Evolutionary conservation across 2,113 vertebrate species (phyloP), one percentile per base, ranked within the genome.

Genomic region (Hoplias malabaricus): DNA sequence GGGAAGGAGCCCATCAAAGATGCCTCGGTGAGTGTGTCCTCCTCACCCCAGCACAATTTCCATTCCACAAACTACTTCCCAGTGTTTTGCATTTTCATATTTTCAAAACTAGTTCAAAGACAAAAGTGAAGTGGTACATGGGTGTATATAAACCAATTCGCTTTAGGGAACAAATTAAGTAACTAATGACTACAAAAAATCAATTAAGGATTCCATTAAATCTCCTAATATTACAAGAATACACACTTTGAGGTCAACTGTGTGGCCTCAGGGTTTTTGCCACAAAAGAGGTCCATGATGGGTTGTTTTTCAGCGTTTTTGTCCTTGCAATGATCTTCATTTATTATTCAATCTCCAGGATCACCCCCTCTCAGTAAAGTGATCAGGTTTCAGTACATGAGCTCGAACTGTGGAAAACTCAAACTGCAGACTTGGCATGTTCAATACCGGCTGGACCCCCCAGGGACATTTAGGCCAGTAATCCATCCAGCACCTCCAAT

Each of bases 1-100:
- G 90, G 95, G 0, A 96, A 96, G 68, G 95, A 95, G 75, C 87
- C 77, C 79, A 95, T 94, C 0, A 94, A 95, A 87, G 95, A 97
- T 75, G 97, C 96, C 0, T 98, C 97, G 0, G 96, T 98, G 85
- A 82, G 94, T 92, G 40, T 46, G 76, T 80, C 42, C 36, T 53
- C 36, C 19, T 50, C 5, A 19, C 14, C 31, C 34, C 9, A n/a
- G 16, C 19, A 8, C 59, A 10, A 9, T n/a, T n/a, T 34, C 59
- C 59, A 53, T 50, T 69, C 48, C 31, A 31, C 10, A 63, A 34
- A n/a, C 59, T 53, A 4, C 48, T 21, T 36, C 2, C 6, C 48
- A 1, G 10, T 53, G 48, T 23, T 53, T 53, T 23, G 7, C 2
- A 21, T 21, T 53, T 10, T 36, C 59, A 63, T 33, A 31, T 34